Evolutionary conservation across 2,797 vertebrate genomes (phyloP).

Genomic region (Alauda arvensis): DNA sequence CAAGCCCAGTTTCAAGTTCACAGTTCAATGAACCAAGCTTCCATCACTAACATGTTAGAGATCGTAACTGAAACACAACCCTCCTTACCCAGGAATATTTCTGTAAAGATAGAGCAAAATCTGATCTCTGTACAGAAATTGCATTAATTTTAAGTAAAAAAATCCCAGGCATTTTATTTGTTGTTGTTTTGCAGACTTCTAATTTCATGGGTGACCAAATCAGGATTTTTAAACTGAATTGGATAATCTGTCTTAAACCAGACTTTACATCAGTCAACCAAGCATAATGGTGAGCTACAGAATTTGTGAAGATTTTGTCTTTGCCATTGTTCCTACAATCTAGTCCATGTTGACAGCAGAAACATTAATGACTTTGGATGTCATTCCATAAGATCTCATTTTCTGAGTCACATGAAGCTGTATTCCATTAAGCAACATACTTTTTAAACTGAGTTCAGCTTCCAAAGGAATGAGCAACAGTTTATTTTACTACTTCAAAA

Average conservation of each 20-base stretch:
- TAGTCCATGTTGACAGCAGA: not conserved
- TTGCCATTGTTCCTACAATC: not conserved
- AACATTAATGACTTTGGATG: not conserved
- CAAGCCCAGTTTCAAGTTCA: not conserved
- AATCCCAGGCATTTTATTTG: not conserved
- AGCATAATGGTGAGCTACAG: accelerated
- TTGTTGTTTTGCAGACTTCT: not conserved
- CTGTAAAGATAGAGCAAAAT: not conserved
- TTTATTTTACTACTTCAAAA: not conserved
- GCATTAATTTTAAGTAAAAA: not conserved
- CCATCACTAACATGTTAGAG: accelerated
- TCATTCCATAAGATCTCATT: not conserved
- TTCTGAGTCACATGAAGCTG: not conserved
- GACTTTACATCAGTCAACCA: not conserved
- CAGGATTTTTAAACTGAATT: not conserved
- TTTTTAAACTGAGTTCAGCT: not conserved
- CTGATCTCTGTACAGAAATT: not conserved
- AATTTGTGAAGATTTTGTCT: not conserved
- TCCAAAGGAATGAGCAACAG: not conserved
- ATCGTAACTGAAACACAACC: not conserved
- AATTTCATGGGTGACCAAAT: not conserved
- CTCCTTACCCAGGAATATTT: not conserved
- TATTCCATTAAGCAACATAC: not conserved
- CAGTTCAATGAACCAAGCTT: not conserved
- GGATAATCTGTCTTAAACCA: not conserved